Evolutionary conservation across 1,140 invertebrate genomes (phyloP), one percentile per base, ranked within the genome.

Genomic region (Babylonia areolata): DNA sequence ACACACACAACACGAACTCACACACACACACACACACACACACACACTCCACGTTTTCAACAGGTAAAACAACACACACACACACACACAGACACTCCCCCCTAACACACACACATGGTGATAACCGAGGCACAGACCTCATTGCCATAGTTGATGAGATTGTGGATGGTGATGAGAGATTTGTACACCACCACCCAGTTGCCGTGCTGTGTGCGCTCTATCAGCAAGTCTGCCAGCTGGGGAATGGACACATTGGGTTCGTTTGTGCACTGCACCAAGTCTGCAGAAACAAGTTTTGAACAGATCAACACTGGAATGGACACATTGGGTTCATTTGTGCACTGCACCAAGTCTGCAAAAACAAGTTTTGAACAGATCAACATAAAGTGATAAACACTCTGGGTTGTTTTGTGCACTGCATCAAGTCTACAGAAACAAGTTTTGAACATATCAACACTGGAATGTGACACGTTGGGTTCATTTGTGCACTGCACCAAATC

Each of bases 371-470:
- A n/a, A n/a, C n/a, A n/a, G n/a, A n/a, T n/a, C n/a, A n/a, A n/a
- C n/a, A n/a, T n/a, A n/a, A n/a, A n/a, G 99, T 99, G 95, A 99
- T 99, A 77, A 98, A 99, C 31, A 99, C 98, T 95, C 99, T 99
- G 54, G 99, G 98, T 95, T 99, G 99, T 95, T 99, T 99, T 93
- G 99, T 99, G 95, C 99, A 99, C 93, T 99, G 98, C 91, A 99
- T 96, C 95, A 99, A 96, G 97, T 99, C 99, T 99, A 96, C 73
- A 96, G 54, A 51, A 80, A 54, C 11, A 80, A 80, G 2, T 28
- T n/a, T n/a, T n/a, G n/a, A n/a, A n/a, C n/a, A n/a, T n/a, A n/a
- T n/a, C n/a, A n/a, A n/a, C n/a, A n/a, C n/a, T n/a, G 99, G 99
- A 95, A 99, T 99, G 78, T n/a, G 98, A 99, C 31, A 99, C 98